Evolutionary conservation across 2,888 invertebrate genomes (phyloP).

Genomic region (Cosmopolites sordidus): DNA sequence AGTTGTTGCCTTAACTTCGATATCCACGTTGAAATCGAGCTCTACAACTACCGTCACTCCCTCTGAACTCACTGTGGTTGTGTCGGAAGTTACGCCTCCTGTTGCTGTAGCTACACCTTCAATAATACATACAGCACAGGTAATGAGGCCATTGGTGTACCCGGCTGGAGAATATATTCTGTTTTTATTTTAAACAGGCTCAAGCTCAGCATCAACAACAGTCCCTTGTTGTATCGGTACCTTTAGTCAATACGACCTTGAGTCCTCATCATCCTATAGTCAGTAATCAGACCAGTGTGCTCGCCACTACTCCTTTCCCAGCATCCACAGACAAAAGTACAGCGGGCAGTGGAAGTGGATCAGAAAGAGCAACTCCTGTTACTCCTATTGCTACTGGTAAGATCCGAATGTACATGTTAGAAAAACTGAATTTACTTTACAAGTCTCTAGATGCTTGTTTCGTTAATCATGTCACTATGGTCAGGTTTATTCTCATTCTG

Average conservation of each 20-base stretch:
- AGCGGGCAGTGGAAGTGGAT: slow-evolving; percentile 17
- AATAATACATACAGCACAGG: slow-evolving; percentile 28
- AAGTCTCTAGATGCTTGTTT: too few relatives aligned
- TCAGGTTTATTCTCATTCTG: too few relatives aligned
- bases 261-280: slow-evolving; percentile 42
- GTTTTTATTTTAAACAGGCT: slow-evolving; percentile 2
- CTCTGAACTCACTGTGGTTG: not conserved
- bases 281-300: slow-evolving; percentile 38
- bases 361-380: slow-evolving; percentile 27
- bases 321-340: slow-evolving; percentile 20
- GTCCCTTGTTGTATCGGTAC: slow-evolving; percentile 60
- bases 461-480: too few relatives aligned
- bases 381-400: slow-evolving; percentile 17
- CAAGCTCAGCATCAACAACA: slow-evolving; percentile 32
- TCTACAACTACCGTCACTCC: slow-evolving; percentile 27
- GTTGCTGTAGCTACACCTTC: slow-evolving; percentile 27
- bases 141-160: not conserved
- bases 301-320: slow-evolving; percentile 31
- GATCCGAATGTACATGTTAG: too few relatives aligned
- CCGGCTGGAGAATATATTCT: too few relatives aligned
- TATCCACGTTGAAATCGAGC: slow-evolving; percentile 36
- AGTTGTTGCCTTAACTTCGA: slow-evolving; percentile 42
- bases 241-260: slow-evolving; percentile 53
- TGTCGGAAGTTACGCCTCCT: slow-evolving; percentile 13
- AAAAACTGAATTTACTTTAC: too few relatives aligned